A percentile compares a stretch with the other conserved stretches of the same genome.
Evolutionary conservation across 2,797 vertebrate genomes (phyloP).

Genomic region (Pangasius macronema): DNA sequence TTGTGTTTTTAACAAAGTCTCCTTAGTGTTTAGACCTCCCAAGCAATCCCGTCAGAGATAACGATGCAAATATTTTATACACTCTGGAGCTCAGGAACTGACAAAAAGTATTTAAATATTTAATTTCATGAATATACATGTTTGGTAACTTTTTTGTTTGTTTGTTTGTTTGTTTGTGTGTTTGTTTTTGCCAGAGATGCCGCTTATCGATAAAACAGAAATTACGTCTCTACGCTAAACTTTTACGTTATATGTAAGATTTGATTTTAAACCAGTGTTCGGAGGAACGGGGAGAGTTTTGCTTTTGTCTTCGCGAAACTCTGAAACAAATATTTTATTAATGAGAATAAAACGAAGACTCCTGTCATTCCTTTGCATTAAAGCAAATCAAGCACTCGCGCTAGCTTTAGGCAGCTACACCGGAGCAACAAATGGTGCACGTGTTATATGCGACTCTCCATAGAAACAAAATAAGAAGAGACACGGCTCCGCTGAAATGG

Average conservation of each 20-base stretch:
- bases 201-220: neutral
- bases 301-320: neutral
- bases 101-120: no score
- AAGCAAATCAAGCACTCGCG: neutral
- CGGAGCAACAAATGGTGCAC: neutral
- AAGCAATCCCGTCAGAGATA: neutral
- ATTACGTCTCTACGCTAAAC: neutral
- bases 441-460: neutral
- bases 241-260: neutral
- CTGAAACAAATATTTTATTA: neutral
- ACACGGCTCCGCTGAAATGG: conserved; percentile 12
- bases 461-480: neutral
- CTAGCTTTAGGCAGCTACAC: neutral
- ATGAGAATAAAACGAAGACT: neutral
- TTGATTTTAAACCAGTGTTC: neutral
- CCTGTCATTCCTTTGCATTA: neutral
- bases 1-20: no score
- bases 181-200: no score
- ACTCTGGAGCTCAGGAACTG: no score
- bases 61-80: no score
- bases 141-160: no score
- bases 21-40: no score
- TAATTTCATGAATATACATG: no score
- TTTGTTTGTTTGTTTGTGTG: no score
- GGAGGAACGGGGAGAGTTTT: neutral